These are phyloP conservation scores for Prochilodus magdalenae DNA, from an alignment of 2,113 vertebrate genomes.

Conservation along the genomic window DNA sequence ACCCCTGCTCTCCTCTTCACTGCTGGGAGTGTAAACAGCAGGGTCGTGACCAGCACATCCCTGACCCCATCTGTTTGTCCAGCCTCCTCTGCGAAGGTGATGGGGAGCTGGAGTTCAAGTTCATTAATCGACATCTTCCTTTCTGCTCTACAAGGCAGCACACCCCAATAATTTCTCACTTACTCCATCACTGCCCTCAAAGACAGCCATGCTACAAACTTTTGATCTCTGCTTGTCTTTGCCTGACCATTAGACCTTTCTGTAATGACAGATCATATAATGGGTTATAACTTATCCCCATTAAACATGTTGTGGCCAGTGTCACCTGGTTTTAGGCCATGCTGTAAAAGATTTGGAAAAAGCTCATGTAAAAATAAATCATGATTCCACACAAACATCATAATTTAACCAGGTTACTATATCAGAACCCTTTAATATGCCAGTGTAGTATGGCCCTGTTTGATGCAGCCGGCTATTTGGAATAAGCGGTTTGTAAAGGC, in stretches of 20 bases:
- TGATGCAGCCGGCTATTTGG: conserved; percentile 23
- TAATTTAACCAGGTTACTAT: background rate
- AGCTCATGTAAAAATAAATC: too few species aligned
- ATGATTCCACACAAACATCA: too few species aligned
- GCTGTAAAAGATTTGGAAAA: too few species aligned
- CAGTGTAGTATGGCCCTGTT: conserved; percentile 13
- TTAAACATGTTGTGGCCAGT: too few species aligned
- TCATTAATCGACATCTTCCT: conserved; percentile 73
- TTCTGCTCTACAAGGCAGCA: conserved; percentile 33
- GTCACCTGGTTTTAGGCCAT: too few species aligned
- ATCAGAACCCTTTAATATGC: background rate
- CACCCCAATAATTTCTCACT: conserved; percentile 8
- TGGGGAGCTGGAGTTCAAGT: conserved; percentile 75
- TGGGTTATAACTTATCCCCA: too few species aligned
- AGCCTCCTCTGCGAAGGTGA: conserved; percentile 47
- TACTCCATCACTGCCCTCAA: background rate
- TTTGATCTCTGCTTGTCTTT: background rate
- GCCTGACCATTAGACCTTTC: background rate
- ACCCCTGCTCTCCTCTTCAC: conserved; percentile 46
- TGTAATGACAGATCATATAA: background rate
- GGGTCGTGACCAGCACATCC: conserved; percentile 58
- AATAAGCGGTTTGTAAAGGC: background rate
- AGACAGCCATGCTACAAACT: background rate
- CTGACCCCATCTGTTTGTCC: conserved; percentile 65
- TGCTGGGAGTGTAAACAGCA: conserved; percentile 63